phyloP scores from a whole-genome alignment of 1,140 invertebrate species.

The Trachymyrmex cornetzi region DNA sequence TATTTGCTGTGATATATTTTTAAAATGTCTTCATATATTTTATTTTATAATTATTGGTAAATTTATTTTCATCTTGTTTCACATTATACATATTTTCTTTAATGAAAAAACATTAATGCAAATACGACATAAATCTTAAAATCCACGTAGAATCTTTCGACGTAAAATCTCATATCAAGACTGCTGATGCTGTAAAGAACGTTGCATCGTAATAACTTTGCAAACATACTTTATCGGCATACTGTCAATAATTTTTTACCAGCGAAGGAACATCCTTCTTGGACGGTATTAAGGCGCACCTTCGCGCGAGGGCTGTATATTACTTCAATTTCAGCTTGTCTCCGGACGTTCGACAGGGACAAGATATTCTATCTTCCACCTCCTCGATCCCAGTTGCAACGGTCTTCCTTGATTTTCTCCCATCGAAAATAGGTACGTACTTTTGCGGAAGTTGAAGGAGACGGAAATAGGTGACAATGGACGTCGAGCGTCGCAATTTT shows the following conservation, averaged over 20 bases:
- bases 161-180: slow-evolving; percentile 34
- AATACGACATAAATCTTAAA: slow-evolving; percentile 12
- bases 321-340: slow-evolving; percentile 67
- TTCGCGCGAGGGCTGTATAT: slow-evolving; percentile 52
- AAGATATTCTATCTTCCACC: slow-evolving; percentile 38
- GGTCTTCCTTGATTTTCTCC: slow-evolving; percentile 61
- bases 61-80: neutral
- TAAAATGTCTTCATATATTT: neutral
- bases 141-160: slow-evolving; percentile 4
- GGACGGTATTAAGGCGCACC: slow-evolving; percentile 50
- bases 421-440: slow-evolving; percentile 31
- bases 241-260: slow-evolving; percentile 69
- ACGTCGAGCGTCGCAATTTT: slow-evolving; percentile 78
- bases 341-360: slow-evolving; percentile 62
- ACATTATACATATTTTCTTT: neutral
- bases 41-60: neutral
- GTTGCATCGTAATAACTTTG: slow-evolving; percentile 51
- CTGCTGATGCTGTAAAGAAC: slow-evolving; percentile 14
- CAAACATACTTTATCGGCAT: slow-evolving; percentile 73
- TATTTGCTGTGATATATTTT: neutral
- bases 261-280: slow-evolving; percentile 42
- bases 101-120: slow-evolving; percentile 3
- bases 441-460: slow-evolving; percentile 35
- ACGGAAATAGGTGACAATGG: slow-evolving; percentile 74
- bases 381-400: slow-evolving; percentile 16